A percentile compares a stretch with the other conserved stretches of the same genome.
Conservation (phyloP, 1,140 invertebrate species). For the Centruroides sculpturatus region DNA sequence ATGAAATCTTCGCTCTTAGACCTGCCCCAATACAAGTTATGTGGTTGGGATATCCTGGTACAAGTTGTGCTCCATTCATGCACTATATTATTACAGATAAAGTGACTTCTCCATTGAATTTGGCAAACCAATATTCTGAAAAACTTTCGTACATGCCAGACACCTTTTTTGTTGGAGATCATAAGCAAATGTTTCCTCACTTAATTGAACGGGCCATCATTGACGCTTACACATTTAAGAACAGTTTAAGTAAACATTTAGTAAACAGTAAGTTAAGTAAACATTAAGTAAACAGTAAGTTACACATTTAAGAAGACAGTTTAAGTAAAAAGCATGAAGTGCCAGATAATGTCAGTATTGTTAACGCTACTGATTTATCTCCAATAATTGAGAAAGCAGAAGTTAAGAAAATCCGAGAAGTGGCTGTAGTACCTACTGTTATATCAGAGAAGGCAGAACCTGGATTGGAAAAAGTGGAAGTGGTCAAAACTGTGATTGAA, state of each 20-base stretch:
- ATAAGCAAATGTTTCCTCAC: conserved; percentile 98
- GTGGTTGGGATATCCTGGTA: conserved; percentile 99
- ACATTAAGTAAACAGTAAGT: too few relatives aligned
- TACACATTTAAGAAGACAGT: too few relatives aligned
- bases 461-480: conserved; percentile 53
- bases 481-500: conserved; percentile 86
- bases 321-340: conserved; percentile 28
- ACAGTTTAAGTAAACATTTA: conserved; percentile 25
- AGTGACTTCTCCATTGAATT: conserved; percentile 76
- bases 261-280: too few relatives aligned
- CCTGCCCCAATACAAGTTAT: conserved; percentile 94
- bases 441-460: conserved; percentile 23
- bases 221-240: conserved; percentile 18
- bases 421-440: conserved; percentile 25
- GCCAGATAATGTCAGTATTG: conserved; percentile 75
- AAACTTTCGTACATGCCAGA: conserved; percentile 96
- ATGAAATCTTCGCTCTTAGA: conserved; percentile 94
- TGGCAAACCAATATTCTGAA: conserved; percentile 84
- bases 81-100: conserved; percentile 96
- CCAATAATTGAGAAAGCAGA: conserved; percentile 79
- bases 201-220: conserved; percentile 70
- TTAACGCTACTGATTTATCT: conserved; percentile 87
- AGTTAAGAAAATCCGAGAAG: conserved; percentile 45
- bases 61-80: conserved; percentile 95
- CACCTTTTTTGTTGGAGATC: conserved; percentile 98